These are phyloP conservation scores for Ectropis grisescens DNA, from an alignment of 1,140 invertebrate genomes.

Conservation along the genomic window DNA sequence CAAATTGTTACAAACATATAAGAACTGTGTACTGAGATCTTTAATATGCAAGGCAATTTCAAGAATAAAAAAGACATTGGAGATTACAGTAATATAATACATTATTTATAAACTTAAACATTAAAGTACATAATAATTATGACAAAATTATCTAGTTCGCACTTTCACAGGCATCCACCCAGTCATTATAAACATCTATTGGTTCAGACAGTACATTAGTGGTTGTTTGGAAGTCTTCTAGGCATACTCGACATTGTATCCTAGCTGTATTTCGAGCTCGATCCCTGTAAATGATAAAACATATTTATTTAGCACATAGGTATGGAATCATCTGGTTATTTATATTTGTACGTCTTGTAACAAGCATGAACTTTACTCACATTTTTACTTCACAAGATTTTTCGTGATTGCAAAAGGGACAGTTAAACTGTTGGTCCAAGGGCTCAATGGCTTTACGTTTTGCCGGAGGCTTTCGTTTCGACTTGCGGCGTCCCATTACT, in stretches of 20 bases:
- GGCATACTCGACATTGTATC: conserved; percentile 94
- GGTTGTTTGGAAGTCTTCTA: conserved; percentile 96
- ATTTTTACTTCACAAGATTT: conserved; percentile 99
- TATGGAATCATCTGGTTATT: too few species aligned
- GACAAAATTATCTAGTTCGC: conserved; percentile 40
- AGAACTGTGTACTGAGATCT: too few species aligned
- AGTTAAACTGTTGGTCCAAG: conserved; percentile 97
- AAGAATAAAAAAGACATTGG: too few species aligned
- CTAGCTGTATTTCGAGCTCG: conserved; percentile 91
- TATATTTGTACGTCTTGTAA: too few species aligned
- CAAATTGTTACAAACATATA: too few species aligned
- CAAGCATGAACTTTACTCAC: too few species aligned
- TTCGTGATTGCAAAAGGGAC: conserved; percentile 99
- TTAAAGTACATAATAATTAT: too few species aligned
- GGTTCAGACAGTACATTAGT: conserved; percentile 98
- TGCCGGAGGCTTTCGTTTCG: conserved; percentile 95
- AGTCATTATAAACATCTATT: conserved; percentile 99
- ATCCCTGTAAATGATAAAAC: conserved; percentile 80
- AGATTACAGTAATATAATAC: too few species aligned
- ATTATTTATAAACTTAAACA: too few species aligned
- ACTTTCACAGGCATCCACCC: conserved; percentile 97
- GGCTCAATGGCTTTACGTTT: conserved; percentile 95
- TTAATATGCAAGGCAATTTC: too few species aligned
- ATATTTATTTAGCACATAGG: conserved; percentile 14
- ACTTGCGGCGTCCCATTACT: conserved; percentile 93